A percentile compares a stretch with the other conserved stretches of the same genome.
phyloP scores from a whole-genome alignment of 2,797 vertebrate species.

The Oreochromis mossambicus region DNA sequence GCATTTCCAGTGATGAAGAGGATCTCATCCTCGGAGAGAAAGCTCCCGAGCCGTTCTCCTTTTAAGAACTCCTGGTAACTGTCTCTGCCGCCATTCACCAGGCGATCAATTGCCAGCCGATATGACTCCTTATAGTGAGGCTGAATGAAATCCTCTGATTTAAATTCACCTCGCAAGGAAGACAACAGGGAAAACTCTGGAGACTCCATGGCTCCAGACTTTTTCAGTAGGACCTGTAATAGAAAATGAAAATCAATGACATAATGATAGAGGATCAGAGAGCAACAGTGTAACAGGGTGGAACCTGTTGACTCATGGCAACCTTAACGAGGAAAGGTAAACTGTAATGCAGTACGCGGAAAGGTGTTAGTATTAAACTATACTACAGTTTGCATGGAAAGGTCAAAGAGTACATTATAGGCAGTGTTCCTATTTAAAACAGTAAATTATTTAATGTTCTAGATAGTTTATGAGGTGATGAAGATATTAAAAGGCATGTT shows the following conservation, averaged over 20 bases:
- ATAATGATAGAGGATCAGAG: neutral
- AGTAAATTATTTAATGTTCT: neutral
- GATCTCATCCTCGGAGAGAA: conserved; percentile 90
- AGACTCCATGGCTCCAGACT: conserved; percentile 78
- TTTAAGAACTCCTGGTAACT: conserved; percentile 87
- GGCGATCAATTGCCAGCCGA: conserved; percentile 86
- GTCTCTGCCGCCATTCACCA: conserved; percentile 81
- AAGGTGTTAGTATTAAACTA: neutral
- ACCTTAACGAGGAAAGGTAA: neutral
- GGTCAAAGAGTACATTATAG: neutral
- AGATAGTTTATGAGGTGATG: neutral
- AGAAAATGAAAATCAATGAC: conserved; percentile 11
- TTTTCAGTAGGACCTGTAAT: conserved; percentile 37
- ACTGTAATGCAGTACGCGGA: neutral
- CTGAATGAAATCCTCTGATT: conserved; percentile 84
- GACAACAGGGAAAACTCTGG: conserved; percentile 82
- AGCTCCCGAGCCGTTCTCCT: conserved; percentile 82
- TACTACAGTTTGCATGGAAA: neutral
- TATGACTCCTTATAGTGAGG: conserved; percentile 96
- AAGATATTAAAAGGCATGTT: neutral
- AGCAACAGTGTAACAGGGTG: neutral
- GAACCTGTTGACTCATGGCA: neutral
- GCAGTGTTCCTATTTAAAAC: neutral
- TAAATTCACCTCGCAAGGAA: conserved; percentile 83
- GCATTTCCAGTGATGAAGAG: conserved; percentile 83